Evolutionary conservation across 2,797 vertebrate species (phyloP).

Genomic region (Amazona ochrocephala): DNA sequence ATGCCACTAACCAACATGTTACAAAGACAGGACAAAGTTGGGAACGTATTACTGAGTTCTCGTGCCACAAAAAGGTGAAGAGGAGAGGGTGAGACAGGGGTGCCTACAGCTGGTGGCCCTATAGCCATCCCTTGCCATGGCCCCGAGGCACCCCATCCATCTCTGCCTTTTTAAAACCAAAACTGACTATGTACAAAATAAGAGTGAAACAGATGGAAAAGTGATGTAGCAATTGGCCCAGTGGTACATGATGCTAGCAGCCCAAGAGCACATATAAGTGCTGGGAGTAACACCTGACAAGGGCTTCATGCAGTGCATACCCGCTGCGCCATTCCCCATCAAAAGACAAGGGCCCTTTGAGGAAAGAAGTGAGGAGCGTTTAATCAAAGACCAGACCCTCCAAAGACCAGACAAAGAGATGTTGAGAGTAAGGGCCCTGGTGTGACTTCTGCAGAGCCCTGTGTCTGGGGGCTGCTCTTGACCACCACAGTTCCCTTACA

Average conservation of each 20-base stretch:
- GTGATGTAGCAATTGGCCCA: background rate
- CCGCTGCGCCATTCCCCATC: accelerated
- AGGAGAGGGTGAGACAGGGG: accelerated
- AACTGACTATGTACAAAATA: background rate
- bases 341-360: slow-evolving; percentile 4
- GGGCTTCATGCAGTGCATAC: background rate
- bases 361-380: background rate
- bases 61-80: accelerated
- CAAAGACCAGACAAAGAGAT: background rate
- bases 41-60: background rate
- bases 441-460: background rate
- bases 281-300: background rate
- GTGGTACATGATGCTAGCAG: background rate
- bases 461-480: accelerated
- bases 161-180: background rate
- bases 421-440: background rate
- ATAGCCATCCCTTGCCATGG: background rate
- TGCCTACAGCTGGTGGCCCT: background rate
- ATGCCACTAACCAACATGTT: background rate
- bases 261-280: background rate
- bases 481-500: accelerated
- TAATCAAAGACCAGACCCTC: background rate
- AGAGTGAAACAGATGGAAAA: background rate
- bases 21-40: background rate
- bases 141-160: background rate